These are phyloP conservation scores for Anguilla pacifica DNA, from an alignment of 2,797 vertebrate species.

Conservation along the genomic window DNA sequence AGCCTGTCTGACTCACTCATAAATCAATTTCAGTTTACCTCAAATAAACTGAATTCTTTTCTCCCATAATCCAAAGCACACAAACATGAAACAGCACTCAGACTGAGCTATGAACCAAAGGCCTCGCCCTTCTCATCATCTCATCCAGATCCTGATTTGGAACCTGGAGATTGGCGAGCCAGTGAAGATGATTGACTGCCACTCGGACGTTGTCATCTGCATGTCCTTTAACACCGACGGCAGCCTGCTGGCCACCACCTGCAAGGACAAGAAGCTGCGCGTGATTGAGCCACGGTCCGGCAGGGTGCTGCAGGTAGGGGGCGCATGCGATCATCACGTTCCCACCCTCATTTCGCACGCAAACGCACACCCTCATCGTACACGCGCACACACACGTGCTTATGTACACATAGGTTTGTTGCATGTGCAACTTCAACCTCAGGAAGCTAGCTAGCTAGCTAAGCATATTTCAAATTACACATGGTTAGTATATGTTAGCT, in stretches of 20 bases:
- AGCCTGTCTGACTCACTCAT: background rate
- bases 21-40: background rate
- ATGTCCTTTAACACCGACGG: conserved; percentile 97
- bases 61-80: too few relatives aligned
- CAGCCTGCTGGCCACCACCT: conserved; percentile 91
- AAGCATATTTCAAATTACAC: background rate
- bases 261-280: conserved; percentile 93
- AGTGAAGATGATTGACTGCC: conserved; percentile 98
- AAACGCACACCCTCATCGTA: background rate
- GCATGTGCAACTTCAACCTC: background rate
- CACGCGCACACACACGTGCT: background rate
- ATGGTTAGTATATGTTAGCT: background rate
- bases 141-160: conserved; percentile 91
- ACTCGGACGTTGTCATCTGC: conserved; percentile 92
- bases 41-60: background rate
- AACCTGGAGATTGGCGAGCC: conserved; percentile 94
- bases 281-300: conserved; percentile 94
- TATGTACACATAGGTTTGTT: background rate
- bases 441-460: background rate
- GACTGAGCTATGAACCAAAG: background rate
- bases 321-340: too few relatives aligned
- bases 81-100: background rate
- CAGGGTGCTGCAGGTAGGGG: conserved; percentile 84
- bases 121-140: background rate
- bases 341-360: background rate